A percentile compares a stretch with the other conserved stretches of the same genome.
These are phyloP conservation scores for Heterodera filipjevi DNA, from an alignment of 2,888 invertebrate species.

Conservation along the genomic window DNA sequence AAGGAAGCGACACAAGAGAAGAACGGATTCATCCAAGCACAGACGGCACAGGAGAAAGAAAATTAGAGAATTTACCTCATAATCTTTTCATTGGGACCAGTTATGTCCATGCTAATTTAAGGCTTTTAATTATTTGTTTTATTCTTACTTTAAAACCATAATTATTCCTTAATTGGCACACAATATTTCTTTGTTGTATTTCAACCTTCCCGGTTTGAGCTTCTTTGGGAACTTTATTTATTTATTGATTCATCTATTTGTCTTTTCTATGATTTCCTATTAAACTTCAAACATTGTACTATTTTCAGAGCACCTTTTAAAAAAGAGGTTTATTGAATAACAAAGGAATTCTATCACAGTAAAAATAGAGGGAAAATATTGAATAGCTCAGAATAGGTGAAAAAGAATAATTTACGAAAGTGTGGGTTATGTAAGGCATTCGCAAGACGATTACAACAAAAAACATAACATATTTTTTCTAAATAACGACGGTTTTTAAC, in stretches of 20 bases:
- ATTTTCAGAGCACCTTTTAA: no score
- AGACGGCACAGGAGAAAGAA: slow-evolving; percentile 8
- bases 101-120: no score
- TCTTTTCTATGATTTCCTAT: background rate
- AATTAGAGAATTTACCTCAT: slow-evolving; percentile 1
- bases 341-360: slow-evolving; percentile 14
- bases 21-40: background rate
- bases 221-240: background rate
- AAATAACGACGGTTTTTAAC: no score
- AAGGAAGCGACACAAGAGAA: background rate
- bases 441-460: background rate
- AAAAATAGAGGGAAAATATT: background rate
- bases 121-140: no score
- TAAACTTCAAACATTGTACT: no score
- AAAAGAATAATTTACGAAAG: slow-evolving; percentile 5
- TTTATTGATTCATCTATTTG: background rate
- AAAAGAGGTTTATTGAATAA: background rate
- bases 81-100: no score
- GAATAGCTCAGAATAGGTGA: background rate
- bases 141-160: no score
- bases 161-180: no score
- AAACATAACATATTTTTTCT: background rate
- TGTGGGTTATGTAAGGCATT: background rate
- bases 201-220: background rate
- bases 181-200: no score